A percentile compares a stretch with the other conserved stretches of the same genome.
Conservation (phyloP, 2,888 invertebrate species). For the Heliconius ethilla region DNA sequence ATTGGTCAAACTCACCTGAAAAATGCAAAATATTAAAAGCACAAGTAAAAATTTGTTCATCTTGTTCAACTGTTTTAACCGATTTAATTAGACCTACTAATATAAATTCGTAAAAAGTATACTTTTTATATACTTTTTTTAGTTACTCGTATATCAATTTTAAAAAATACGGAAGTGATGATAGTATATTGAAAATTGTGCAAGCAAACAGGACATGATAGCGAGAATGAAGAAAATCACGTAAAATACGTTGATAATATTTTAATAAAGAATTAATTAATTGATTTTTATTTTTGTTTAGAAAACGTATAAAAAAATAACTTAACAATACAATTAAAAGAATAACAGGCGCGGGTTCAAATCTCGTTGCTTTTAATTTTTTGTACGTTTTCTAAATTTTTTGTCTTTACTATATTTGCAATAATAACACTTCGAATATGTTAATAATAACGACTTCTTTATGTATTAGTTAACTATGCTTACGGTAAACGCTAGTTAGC, state of each 20-base stretch:
- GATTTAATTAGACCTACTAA: constrained; percentile 27
- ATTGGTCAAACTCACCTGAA: constrained; percentile 45
- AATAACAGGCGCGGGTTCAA: not conserved
- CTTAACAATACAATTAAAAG: not conserved
- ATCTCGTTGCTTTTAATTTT: not conserved
- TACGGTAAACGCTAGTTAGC: too few species aligned
- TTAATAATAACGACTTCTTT: too few species aligned
- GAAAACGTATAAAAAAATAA: not conserved
- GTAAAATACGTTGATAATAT: constrained; percentile 10
- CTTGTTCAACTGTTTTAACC: constrained; percentile 31
- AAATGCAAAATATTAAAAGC: constrained; percentile 43
- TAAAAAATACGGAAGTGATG: not conserved
- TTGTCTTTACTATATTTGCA: too few species aligned
- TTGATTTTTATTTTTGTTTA: not conserved
- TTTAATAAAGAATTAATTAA: not conserved
- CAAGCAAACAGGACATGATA: constrained; percentile 29
- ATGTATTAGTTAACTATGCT: too few species aligned
- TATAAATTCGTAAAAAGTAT: not conserved
- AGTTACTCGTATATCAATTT: not conserved
- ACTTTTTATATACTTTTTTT: constrained; percentile 1
- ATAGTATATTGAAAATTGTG: constrained; percentile 17
- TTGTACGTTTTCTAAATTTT: not conserved
- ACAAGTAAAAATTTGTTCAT: constrained; percentile 41
- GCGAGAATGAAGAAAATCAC: constrained; percentile 26
- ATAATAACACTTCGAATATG: too few species aligned